Conservation (phyloP, 2,113 vertebrate genomes). For the Mormoops blainvillei region DNA sequence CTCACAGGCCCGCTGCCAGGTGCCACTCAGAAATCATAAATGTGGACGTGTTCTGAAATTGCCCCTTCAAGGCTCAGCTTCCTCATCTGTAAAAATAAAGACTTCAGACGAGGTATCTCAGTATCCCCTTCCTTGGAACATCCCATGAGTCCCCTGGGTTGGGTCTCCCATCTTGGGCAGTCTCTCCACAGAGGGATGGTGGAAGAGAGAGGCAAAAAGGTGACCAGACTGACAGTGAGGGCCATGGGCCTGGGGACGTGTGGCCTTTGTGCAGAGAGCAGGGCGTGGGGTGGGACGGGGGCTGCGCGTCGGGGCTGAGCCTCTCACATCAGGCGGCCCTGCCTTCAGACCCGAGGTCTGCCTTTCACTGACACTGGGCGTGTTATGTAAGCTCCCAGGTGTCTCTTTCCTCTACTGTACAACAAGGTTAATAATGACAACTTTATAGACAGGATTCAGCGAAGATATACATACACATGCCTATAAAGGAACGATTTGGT, state of each 20-base stretch:
- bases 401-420: not conserved
- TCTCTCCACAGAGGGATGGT: not conserved
- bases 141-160: not conserved
- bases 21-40: not conserved
- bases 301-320: fast-evolving
- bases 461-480: not conserved
- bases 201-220: not conserved
- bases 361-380: not conserved
- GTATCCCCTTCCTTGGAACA: not conserved
- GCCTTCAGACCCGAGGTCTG: fast-evolving
- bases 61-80: not conserved
- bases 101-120: not conserved
- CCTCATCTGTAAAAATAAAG: not conserved
- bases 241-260: not conserved
- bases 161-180: not conserved
- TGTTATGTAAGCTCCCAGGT: no score
- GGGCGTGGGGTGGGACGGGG: fast-evolving
- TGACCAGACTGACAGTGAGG: not conserved
- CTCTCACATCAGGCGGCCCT: not conserved
- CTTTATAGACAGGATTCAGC: not conserved
- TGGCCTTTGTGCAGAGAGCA: not conserved
- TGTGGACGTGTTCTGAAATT: not conserved
- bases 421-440: not conserved
- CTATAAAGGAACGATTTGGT: not conserved
- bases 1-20: not conserved